Base-by-base conservation (phyloP, 37 sponge, comb jelly and placozoan genomes). In the Cliona cf. orientalis region DNA sequence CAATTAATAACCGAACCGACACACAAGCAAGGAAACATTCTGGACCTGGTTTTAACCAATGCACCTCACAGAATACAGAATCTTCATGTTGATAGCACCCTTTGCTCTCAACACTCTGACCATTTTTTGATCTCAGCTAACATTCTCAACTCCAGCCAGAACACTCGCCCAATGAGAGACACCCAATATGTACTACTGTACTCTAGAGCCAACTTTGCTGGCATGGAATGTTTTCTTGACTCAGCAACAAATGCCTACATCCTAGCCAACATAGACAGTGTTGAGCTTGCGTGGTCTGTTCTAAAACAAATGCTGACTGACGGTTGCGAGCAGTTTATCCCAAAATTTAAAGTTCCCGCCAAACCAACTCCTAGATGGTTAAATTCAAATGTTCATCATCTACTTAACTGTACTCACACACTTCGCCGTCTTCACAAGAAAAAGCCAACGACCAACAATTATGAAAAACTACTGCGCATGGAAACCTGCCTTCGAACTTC, bases 1-100 rank as follows among this genome's bases (percentile, higher is more conserved):
- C 75, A 75, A 55, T 33, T 75, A 35, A 35, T 75, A 17, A 4
- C 9, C 29, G 25, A 33, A 3, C 58, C 75, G 3, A 55, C 75
- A 17, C 75, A 75, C 39, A 3, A 4, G 6, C 5, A 53, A 11
- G 75, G 75, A 4, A 75, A 55, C 58, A 58, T 26, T 12, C 74
- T 72, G 21, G 74, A 72, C 34, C 5, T 72, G 7, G 74, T 72
- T 12, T 55, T 72, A 7, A 72, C 74, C 9, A 72, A 72, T 32
- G 7, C 55, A 46, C 41, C 38, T 11, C 5, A 67, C 41, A 36
- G 41, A 6, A 67, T 67, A 38, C 7, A 12, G 3, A 67, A 67
- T 23, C 37, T 67, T 37, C 7, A 32, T 36, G 36, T 9, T 11
- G 38, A 6, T 6, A 7, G 12, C 3, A 37, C 11, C 7, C 5